phyloP scores from a whole-genome alignment of 2,888 invertebrate species.

The Quadriops clusia region DNA sequence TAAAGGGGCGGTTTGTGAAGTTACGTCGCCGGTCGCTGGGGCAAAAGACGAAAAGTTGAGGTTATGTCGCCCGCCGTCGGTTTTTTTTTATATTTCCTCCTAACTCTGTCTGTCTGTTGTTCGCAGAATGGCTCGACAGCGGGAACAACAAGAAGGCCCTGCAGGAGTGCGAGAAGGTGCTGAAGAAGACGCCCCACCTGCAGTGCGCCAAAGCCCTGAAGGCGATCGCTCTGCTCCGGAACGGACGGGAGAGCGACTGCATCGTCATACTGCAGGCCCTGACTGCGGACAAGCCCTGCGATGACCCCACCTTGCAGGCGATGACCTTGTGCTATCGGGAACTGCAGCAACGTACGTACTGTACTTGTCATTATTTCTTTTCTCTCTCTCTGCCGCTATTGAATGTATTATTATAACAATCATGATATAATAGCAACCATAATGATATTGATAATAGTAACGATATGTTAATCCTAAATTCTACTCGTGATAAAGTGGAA shows the following conservation, averaged over 20 bases:
- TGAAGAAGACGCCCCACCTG: conserved; percentile 83
- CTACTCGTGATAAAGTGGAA: conserved; percentile 48
- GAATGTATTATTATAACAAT: no score
- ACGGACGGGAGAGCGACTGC: conserved; percentile 76
- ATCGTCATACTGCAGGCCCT: conserved; percentile 61
- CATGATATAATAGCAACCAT: no score
- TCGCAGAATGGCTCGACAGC: conserved; percentile 84
- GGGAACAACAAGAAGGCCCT: conserved; percentile 95
- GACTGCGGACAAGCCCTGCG: conserved; percentile 69
- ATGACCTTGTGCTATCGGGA: conserved; percentile 93
- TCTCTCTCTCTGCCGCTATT: no score
- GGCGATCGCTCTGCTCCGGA: conserved; percentile 78
- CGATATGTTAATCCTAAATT: background rate
- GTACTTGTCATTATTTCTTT: background rate
- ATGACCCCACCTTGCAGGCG: conserved; percentile 89
- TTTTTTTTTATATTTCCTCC: conserved; percentile 1
- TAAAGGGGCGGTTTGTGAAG: no score
- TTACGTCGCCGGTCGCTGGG: no score
- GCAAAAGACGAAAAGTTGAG: no score
- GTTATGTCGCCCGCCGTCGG: conserved; percentile 15
- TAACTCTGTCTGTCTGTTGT: conserved; percentile 10
- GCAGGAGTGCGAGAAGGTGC: conserved; percentile 91
- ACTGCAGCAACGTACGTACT: conserved; percentile 70
- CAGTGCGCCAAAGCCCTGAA: conserved; percentile 88
- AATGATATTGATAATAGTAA: conserved; percentile 1